Base-by-base conservation (phyloP, 23 tunicate species). In the Trididemnum miniatum region DNA sequence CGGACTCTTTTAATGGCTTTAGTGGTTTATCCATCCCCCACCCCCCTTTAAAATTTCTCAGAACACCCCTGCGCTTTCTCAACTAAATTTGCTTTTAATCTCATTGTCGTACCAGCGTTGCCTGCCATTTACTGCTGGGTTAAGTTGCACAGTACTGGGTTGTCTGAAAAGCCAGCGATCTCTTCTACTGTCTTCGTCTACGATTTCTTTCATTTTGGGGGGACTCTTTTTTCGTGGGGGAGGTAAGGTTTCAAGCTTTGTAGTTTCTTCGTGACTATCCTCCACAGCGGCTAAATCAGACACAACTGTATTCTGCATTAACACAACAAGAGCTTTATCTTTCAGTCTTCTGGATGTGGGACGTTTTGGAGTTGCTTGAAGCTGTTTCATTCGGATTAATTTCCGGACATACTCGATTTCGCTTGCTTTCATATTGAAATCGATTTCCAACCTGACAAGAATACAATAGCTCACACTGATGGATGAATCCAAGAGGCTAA, bases 111-210 rank as follows among this genome's bases (percentile, higher is more conserved):
- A 24, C 67, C 67, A 62, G 28, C 26, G 67, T 62, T 62, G 67
- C 29, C 79, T n/a, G 31, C 79, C 87, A 60, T 74, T 83, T 1
- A 29, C 50, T 3, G 73, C 57, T 25, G 87, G 81, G 29, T 59
- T 26, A 4, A 73, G 51, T 50, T 83, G 87, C 9, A 83, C 81
- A 0, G 87, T 83, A 73, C 87, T 83, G 59, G 62, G 36, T 34
- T 73, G 59, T 25, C 81, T 34, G 44, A 24, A 77, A 2, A 83
- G 60, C 87, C 87, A 83, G 37, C 59, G 20, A 29, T 63, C 76
- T 32, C 87, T 36, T 23, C 81, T 36, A 37, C 81, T 62, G 31
- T 39, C 49, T 34, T 28, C 24, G 2, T 23, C 32, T 23, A 32
- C 79, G 23, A 12, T 30, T n/a, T 2, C 26, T 26, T 74, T 40